Evolutionary conservation across 2,888 invertebrate genomes (phyloP).

Genomic region (Drosophila demipolita): DNA sequence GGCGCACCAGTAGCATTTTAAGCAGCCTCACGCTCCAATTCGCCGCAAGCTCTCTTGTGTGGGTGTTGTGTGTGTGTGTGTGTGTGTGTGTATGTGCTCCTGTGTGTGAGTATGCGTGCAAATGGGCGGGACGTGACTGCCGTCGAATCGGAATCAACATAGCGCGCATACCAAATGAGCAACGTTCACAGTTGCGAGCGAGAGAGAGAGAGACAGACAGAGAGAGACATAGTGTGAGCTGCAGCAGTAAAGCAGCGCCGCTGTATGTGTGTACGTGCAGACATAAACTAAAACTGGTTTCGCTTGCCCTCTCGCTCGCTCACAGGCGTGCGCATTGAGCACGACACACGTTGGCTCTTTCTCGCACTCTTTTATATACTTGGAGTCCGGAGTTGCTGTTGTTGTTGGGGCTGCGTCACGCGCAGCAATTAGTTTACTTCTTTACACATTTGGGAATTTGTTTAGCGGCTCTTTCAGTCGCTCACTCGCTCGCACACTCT

Average conservation of each 20-base stretch:
- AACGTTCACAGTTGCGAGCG: slow-evolving; percentile 27
- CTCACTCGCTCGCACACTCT: slow-evolving; percentile 47
- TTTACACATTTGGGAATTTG: slow-evolving; percentile 82
- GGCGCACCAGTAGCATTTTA: slow-evolving; percentile 85
- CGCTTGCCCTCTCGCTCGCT: slow-evolving; percentile 54
- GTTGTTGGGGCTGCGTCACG: slow-evolving; percentile 80
- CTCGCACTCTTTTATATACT: slow-evolving; percentile 63
- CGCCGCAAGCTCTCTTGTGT: slow-evolving; percentile 56
- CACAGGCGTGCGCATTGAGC: slow-evolving; percentile 9
- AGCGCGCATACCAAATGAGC: slow-evolving; percentile 84
- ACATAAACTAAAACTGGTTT: slow-evolving; percentile 75
- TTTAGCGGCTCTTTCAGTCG: slow-evolving; percentile 52
- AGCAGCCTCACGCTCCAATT: slow-evolving; percentile 85
- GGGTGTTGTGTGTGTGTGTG: slow-evolving; percentile 43
- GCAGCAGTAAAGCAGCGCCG: slow-evolving; percentile 43
- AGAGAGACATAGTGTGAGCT: slow-evolving; percentile 16
- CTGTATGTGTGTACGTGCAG: slow-evolving; percentile 57
- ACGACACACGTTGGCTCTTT: slow-evolving; percentile 36
- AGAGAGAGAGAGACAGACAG: slow-evolving; percentile 41
- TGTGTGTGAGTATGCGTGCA: slow-evolving; percentile 79
- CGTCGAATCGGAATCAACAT: slow-evolving; percentile 84
- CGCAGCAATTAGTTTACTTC: slow-evolving; percentile 83
- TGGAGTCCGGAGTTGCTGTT: slow-evolving; percentile 52
- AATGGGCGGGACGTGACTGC: slow-evolving; percentile 86
- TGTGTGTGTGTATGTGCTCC: slow-evolving; percentile 37